A percentile compares a stretch with the other conserved stretches of the same genome.
Evolutionary conservation across 2,113 vertebrate genomes (phyloP).

Genomic region (Nothoprocta pentlandii): DNA sequence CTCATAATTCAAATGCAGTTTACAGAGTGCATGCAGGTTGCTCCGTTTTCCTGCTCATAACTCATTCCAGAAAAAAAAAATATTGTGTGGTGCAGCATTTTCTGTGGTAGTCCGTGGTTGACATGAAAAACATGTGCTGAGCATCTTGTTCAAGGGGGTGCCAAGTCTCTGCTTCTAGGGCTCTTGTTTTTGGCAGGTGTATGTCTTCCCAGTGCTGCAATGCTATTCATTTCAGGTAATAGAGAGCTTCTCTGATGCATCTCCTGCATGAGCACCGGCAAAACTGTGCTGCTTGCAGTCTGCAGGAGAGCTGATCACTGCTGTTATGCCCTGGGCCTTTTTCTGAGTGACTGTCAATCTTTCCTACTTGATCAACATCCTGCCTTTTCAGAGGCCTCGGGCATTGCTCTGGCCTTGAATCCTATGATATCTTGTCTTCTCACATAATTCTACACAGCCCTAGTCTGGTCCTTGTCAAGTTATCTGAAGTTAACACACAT

Average conservation of each 20-base stretch:
- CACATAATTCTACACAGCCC: neutral
- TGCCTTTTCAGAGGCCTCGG: neutral
- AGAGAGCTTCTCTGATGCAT: neutral
- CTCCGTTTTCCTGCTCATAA: neutral
- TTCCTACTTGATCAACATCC: neutral
- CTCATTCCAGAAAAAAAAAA: neutral
- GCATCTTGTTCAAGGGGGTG: neutral
- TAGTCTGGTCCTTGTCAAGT: neutral
- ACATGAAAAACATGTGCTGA: neutral
- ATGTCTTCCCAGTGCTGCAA: neutral
- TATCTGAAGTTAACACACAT: neutral
- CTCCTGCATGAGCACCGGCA: neutral
- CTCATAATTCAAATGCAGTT: neutral
- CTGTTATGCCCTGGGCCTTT: neutral
- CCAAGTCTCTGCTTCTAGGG: neutral
- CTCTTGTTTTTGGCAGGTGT: neutral
- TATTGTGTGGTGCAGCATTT: neutral
- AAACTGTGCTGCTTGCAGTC: neutral
- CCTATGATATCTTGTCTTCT: neutral
- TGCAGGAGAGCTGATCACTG: neutral
- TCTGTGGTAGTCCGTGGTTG: neutral
- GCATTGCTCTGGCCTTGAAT: neutral
- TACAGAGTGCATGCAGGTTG: neutral
- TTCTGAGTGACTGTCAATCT: neutral
- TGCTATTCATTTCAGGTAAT: neutral